phyloP scores from a whole-genome alignment of 2,888 invertebrate species.

The Xestobium rufovillosum region DNA sequence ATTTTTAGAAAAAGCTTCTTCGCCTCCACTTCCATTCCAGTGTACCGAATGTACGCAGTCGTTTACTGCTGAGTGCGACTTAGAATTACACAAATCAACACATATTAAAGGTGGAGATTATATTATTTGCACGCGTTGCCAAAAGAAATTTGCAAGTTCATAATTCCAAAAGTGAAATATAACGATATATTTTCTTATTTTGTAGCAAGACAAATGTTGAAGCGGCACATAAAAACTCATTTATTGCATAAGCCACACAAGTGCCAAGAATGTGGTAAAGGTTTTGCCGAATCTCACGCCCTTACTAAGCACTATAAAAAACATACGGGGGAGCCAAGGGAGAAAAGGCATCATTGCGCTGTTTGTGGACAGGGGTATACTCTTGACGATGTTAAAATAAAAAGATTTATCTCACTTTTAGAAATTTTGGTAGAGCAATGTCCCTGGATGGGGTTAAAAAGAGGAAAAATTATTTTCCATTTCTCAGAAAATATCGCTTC shows the following conservation, averaged over 20 bases:
- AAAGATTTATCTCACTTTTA: too few relatives aligned
- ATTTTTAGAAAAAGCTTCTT: conserved; percentile 29
- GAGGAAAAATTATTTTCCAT: too few relatives aligned
- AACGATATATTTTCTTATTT: too few relatives aligned
- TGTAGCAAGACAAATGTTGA: conserved; percentile 37
- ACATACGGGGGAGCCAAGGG: conserved; percentile 46
- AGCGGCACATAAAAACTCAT: conserved; percentile 49
- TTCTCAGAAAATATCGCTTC: too few relatives aligned
- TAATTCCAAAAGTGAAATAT: conserved; percentile 12
- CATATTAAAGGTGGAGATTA: conserved; percentile 40
- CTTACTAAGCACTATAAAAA: conserved; percentile 47
- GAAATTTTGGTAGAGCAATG: too few relatives aligned
- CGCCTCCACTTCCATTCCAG: conserved; percentile 30
- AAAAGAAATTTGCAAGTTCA: conserved; percentile 47
- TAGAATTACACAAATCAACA: conserved; percentile 45
- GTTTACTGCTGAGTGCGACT: conserved; percentile 46
- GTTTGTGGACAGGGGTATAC: conserved; percentile 40
- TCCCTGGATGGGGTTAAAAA: too few relatives aligned
- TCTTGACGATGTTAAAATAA: too few relatives aligned
- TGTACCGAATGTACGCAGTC: conserved; percentile 45
- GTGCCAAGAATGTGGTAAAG: conserved; percentile 46
- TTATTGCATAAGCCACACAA: conserved; percentile 47
- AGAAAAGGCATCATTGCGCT: conserved; percentile 46
- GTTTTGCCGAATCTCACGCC: conserved; percentile 49
- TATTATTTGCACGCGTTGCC: conserved; percentile 46